Evolutionary conservation across 1,140 invertebrate species (phyloP), one percentile per base, ranked within the genome.

Genomic region (Reticulitermes speratus): DNA sequence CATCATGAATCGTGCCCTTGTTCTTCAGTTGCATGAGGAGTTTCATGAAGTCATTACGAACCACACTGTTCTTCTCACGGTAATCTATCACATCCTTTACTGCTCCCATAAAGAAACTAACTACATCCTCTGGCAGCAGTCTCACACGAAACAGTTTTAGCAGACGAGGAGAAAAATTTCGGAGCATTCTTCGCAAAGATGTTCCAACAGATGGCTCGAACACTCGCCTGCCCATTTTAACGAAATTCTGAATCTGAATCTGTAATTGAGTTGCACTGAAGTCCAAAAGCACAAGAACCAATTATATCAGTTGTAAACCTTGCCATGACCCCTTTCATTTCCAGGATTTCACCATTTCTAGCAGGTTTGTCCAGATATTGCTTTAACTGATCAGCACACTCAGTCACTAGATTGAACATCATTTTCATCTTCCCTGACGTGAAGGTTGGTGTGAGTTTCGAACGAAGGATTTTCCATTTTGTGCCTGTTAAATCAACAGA

Each of bases 281-380:
- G 89, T 23, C 94, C 94, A 88, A 94, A 94, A 30, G 92, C 92
- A 87, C 92, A 93, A 0, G 91, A 91, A 32, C 91, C 91, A 12
- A 94, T 94, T 8, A 93, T 92, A 88, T 94, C 93, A 25, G 93
- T 93, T 11, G 92, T 92, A 85, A 92, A 94, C 88, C 91, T 91
- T 1, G 91, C 89, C 52, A 92, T 89, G 1, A 92, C 87, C 32
- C 90, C 89, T 88, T 90, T 91, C 2, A 92, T 89, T 84, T 93
- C 91, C 16, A 93, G 88, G 0, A 89, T 55, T 44, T 90, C 82
- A 8, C 89, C 85, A 8, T 87, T 65, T 30, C 90, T 89, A 3
- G 89, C 88, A 83, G 89, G 89, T 38, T 89, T 85, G 8, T 90
- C 87, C 25, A 91, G 89, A 86, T 90, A 88, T n/a, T 90, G 89